Conservation (phyloP, 2,797 vertebrate genomes). For the Octomys mimax region DNA sequence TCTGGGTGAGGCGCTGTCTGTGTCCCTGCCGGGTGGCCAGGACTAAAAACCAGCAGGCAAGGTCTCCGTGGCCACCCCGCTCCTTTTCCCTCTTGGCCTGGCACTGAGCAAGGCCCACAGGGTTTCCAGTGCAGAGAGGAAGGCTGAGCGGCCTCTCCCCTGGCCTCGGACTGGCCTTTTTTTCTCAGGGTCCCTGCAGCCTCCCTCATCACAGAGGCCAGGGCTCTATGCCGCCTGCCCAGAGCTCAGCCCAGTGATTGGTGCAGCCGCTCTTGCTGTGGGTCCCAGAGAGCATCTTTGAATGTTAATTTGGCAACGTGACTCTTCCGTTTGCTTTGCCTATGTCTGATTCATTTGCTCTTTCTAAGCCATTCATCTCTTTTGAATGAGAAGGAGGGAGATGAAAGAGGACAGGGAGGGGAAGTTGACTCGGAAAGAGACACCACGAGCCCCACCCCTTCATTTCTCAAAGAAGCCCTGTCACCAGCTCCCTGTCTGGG, state of each 20-base stretch:
- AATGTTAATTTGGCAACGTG: constrained; percentile 77
- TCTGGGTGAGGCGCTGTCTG: background rate
- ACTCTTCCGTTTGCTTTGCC: constrained; percentile 18
- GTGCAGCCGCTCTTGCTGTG: constrained; percentile 21
- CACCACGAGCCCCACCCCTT: background rate
- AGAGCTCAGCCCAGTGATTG: constrained; percentile 42
- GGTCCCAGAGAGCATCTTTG: constrained; percentile 61
- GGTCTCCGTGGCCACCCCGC: background rate
- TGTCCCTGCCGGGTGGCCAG: background rate
- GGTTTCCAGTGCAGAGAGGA: background rate
- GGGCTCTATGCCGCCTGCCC: background rate
- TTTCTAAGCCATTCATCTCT: constrained; percentile 74
- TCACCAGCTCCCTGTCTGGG: background rate
- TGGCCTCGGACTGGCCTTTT: background rate
- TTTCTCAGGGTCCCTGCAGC: background rate
- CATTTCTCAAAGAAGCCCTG: background rate
- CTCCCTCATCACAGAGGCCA: background rate
- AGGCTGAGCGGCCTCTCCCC: background rate
- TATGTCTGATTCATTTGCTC: constrained; percentile 76
- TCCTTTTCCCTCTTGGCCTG: background rate
- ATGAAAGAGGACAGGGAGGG: constrained; percentile 24
- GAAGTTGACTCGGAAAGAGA: background rate
- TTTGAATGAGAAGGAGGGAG: constrained; percentile 53
- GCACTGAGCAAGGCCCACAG: background rate
- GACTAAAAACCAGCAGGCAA: background rate